Evolutionary conservation across 2,888 invertebrate genomes (phyloP), one percentile per base, ranked within the genome.

Genomic region (Cosmia pyralina): DNA sequence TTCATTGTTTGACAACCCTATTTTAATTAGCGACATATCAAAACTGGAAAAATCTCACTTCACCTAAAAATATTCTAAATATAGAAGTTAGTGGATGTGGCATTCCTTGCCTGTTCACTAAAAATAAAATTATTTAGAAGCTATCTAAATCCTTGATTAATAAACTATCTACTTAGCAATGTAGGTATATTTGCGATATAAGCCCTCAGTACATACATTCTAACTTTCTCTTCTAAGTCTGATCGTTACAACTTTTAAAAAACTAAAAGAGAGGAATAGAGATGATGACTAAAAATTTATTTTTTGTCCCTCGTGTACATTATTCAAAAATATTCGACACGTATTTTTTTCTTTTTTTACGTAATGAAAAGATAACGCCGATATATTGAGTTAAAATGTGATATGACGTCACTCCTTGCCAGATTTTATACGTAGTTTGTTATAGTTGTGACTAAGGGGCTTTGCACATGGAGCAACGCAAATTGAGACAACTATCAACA

Each of bases 1-100:
- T 87, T 88, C 84, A 85, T 83, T 71, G 58, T 84, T 76, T 77
- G 68, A 87, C 78, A 82, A 85, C 78, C 82, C 62, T 69, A 66
- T 55, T 66, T 70, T 74, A 67, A 59, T 48, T 75, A 62, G 65
- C 62, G 57, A 73, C 75, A 79, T 69, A 63, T 72, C 38, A 62
- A 72, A 72, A 72, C 60, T 72, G 62, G 55, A 4, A 52, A 58
- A 22, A 52, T 17, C 22, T 48, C 34, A 46, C 13, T 28, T 22
- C 17, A 38, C 48, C 19, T 53, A 55, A 34, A 34, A 41, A 69
- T 69, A 50, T 17, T 50, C 19, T 60, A n/a, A n/a, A n/a, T n/a
- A 79, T 28, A 46, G n/a, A 19, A 55, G 19, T 57, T 74, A 52
- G 19, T 53, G 15, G 46, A 48, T 57, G 15, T 19, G 76, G 46